phyloP scores from a whole-genome alignment of 1,140 invertebrate genomes.

The Drosophila seguyi region DNA sequence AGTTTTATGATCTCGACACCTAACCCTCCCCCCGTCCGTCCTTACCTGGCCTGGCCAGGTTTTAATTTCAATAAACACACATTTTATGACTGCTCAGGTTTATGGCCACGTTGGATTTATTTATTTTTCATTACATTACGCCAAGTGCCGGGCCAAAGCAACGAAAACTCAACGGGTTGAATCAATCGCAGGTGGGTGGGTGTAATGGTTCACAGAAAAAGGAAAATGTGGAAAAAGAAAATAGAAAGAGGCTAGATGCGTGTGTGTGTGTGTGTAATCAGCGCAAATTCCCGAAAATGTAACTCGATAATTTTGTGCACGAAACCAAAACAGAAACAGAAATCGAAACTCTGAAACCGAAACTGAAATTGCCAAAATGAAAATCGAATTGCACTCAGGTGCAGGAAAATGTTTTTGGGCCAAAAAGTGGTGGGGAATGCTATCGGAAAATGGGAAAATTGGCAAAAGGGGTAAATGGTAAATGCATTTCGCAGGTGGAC shows the following conservation, averaged over 20 bases:
- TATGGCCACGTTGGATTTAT: conserved; percentile 47
- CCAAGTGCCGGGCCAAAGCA: conserved; percentile 21
- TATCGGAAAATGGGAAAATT: conserved; percentile 15
- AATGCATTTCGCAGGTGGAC: conserved; percentile 29
- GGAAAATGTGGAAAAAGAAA: neutral
- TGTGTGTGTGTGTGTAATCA: conserved; percentile 30
- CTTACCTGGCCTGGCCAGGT: conserved; percentile 33
- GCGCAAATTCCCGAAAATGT: conserved; percentile 40
- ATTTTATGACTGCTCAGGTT: conserved; percentile 62
- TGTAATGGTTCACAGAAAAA: conserved; percentile 16
- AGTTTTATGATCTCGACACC: conserved; percentile 72
- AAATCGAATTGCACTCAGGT: conserved; percentile 30
- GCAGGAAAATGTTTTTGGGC: conserved; percentile 24
- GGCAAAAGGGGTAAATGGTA: conserved; percentile 7
- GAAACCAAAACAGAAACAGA: conserved; percentile 33
- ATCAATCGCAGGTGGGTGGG: neutral
- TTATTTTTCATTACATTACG: conserved; percentile 63
- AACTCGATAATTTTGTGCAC: conserved; percentile 41
- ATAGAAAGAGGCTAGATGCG: neutral
- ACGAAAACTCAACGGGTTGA: conserved; percentile 23
- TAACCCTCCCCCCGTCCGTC: conserved; percentile 4
- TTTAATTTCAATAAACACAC: conserved; percentile 74
- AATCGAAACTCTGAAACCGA: conserved; percentile 45
- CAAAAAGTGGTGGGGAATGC: neutral
- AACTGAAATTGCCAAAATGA: conserved; percentile 41